Base-by-base conservation (phyloP, 2,797 vertebrate genomes). In the Sebastes reedi region DNA sequence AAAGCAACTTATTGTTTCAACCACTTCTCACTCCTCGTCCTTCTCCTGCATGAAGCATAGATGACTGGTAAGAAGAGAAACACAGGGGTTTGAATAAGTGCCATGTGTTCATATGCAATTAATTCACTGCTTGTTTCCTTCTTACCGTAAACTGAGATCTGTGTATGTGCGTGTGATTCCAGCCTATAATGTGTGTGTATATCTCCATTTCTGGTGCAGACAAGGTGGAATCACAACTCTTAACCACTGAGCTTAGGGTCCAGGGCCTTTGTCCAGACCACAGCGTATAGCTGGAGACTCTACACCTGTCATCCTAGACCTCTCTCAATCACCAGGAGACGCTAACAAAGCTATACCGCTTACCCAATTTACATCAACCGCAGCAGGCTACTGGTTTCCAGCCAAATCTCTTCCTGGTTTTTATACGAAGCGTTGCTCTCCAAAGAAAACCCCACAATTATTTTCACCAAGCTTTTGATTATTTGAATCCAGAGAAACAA, bases 301-400 rank as follows among this genome's bases (percentile, higher is more conserved):
- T 76, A 78, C 88, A 92, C 87, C 90, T 90, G 91, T 91, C 86
- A 90, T 75, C 59, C 74, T 81, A 90, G 68, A 86, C 75, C 67
- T 72, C 30, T 52, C 83, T 86, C 74, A 86, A 79, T 86, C 74
- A 73, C 52, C 88, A 72, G 56, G 76, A 84, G 83, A 88, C 79
- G 74, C 67, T 50, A 86, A 77, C 69, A 82, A 79, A 80, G 46
- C 83, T 81, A 75, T 70, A 60, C 52, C 24, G 24, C 76, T 83
- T 42, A 83, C 72, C 80, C 52, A 22, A 72, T 92, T 91, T 85
- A 83, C 80, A 86, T 87, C 34, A 64, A 83, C 66, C 80, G 58
- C 84, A 89, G 87, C 24, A n/a, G 50, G 65, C 39, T 36, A 71
- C 79, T 50, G 54, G 67, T 86, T 83, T 79, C 66, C 54, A 59